Conservation (phyloP, 2,113 vertebrate genomes). For the Myocastor coypus region DNA sequence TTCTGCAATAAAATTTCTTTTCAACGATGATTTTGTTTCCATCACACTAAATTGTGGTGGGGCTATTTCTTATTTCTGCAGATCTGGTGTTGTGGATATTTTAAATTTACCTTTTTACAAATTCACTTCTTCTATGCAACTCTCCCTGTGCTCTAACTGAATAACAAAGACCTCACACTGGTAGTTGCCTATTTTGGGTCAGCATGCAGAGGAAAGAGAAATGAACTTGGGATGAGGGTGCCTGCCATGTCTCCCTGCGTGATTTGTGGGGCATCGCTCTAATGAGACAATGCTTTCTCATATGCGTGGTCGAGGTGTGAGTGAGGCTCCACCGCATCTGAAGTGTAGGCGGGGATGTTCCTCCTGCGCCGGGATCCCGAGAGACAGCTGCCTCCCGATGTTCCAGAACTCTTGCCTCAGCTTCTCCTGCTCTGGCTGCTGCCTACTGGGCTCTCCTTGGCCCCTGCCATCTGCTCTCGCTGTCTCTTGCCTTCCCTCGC, state of each 20-base stretch:
- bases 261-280: neutral
- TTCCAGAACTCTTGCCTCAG: neutral
- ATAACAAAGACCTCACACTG: neutral
- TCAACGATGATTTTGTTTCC: neutral
- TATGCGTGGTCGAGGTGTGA: neutral
- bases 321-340: fast-evolving
- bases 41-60: neutral
- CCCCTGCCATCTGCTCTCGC: neutral
- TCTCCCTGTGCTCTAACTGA: neutral
- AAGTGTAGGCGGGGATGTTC: neutral
- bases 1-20: neutral
- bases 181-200: neutral
- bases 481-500: neutral
- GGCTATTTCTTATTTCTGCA: neutral
- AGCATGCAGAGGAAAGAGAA: neutral
- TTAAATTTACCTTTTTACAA: neutral
- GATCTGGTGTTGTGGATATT: neutral
- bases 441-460: neutral
- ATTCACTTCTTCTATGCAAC: neutral
- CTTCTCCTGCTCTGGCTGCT: neutral
- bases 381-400: neutral
- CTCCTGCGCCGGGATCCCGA: fast-evolving
- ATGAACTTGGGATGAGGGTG: neutral
- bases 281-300: neutral
- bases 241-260: neutral